phyloP scores from a whole-genome alignment of 1,140 invertebrate genomes.

The Cherax quadricarinatus region DNA sequence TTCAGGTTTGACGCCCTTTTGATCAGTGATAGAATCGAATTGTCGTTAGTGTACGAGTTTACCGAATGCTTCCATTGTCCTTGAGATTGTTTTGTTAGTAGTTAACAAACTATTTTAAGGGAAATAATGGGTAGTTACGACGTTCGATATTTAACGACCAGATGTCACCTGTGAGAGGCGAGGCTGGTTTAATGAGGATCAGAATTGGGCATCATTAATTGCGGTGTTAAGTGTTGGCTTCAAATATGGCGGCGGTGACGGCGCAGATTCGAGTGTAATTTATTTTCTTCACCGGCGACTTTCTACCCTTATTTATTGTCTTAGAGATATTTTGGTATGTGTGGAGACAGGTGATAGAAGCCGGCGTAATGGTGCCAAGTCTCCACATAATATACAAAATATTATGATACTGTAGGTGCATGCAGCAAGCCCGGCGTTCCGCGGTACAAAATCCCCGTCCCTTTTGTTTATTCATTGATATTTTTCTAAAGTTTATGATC shows the following conservation, averaged over 20 bases:
- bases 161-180: neutral
- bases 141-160: neutral
- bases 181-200: slow-evolving; percentile 31
- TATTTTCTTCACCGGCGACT: slow-evolving; percentile 14
- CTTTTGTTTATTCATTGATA: too few species aligned
- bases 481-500: too few species aligned
- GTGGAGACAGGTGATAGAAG: too few species aligned
- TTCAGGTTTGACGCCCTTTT: neutral
- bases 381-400: too few species aligned
- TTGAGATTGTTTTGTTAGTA: neutral
- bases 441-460: too few species aligned
- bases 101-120: neutral
- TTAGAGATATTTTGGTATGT: neutral
- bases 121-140: neutral
- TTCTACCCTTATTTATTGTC: neutral
- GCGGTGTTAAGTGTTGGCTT: slow-evolving; percentile 42
- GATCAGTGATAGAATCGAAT: neutral
- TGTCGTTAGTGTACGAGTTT: slow-evolving; percentile 13
- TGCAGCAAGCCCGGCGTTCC: too few species aligned
- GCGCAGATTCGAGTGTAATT: slow-evolving; percentile 9
- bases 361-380: too few species aligned
- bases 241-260: slow-evolving; percentile 38
- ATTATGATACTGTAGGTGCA: too few species aligned
- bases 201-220: slow-evolving; percentile 46
- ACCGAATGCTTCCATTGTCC: neutral